A percentile compares a stretch with the other conserved stretches of the same genome.
These are phyloP conservation scores for Actinernus sp. DNA, from an alignment of 92 coral and sea anemone species.

Conservation along the genomic window DNA sequence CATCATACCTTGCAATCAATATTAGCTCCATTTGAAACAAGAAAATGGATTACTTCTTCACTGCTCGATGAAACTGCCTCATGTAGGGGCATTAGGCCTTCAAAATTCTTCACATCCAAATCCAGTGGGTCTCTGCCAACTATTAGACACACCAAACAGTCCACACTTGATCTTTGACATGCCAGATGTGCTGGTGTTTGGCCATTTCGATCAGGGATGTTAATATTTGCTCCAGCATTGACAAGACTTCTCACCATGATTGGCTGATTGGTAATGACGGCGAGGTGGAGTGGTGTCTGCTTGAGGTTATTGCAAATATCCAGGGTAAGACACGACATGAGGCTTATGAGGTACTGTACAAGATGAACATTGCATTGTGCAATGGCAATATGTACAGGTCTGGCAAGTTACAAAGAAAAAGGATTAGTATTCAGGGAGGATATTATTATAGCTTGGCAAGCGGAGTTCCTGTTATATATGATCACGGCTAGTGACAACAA, in stretches of 20 bases:
- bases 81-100: constrained; percentile 88
- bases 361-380: constrained; percentile 83
- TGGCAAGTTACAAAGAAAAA: constrained; percentile 17
- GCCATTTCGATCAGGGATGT: constrained; percentile 94
- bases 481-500: too few species aligned
- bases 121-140: constrained; percentile 14
- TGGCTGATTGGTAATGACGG: constrained; percentile 91
- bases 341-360: constrained; percentile 71
- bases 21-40: constrained; percentile 85
- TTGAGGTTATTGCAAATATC: constrained; percentile 91
- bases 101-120: constrained; percentile 72
- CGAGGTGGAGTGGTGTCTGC: constrained; percentile 96
- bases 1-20: constrained; percentile 79
- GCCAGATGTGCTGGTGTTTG: constrained; percentile 92
- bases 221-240: constrained; percentile 78
- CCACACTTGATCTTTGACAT: constrained; percentile 68
- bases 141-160: constrained; percentile 74
- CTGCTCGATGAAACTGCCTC: constrained; percentile 78
- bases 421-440: background rate
- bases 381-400: constrained; percentile 96
- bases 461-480: too few species aligned
- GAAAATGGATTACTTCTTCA: constrained; percentile 51
- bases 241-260: constrained; percentile 60
- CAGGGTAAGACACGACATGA: constrained; percentile 77
- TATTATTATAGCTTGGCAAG: too few species aligned